Base-by-base conservation (phyloP, 2,888 invertebrate genomes). In the Lepetodrilus schrolli region DNA sequence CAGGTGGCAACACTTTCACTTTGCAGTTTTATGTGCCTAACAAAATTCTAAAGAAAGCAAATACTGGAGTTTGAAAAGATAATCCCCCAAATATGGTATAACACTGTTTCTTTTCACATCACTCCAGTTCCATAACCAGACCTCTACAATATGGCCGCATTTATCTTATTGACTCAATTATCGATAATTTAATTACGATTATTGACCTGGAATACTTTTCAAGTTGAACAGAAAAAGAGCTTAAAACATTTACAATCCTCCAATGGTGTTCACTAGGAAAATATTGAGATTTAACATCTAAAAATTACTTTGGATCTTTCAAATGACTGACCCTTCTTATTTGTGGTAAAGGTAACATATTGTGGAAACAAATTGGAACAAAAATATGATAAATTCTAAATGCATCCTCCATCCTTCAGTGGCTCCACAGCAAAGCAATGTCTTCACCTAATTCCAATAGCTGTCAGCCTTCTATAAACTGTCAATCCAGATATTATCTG, bases 1-100 rank as follows among this genome's bases (percentile, higher is more conserved):
- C 58, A 26, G 23, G 58, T 2, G 58, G 34, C 13, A n/a, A 58
- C 58, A 58, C 23, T 30, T n/a, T 5, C 58, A 30, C 58, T 58
- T 30, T 10, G 10, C 58, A 58, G 7, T 30, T 30, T 58, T 26
- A 58, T 58, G 30, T 58, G 34, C 58, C n/a, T 17, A n/a, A 34
- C 26, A 58, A 4, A 58, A 58, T n/a, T 17, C 30, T 30, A 30
- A 13, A 58, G 13, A 30, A 8, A 17, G 2, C 58, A 58, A 58
- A 58, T 58, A 58, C 17, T 58, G 58, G 30, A n/a, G 58, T 23
- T 58, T 30, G n/a, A 58, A 58, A 30, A n/a, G 43, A 43, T 43
- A 43, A 43, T 43, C 43, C 17, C 4, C 43, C 4, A 43, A 43
- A 43, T 13, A 43, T 43, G 43, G 17, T 8, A 43, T 43, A 43